Evolutionary conservation across 2,113 vertebrate genomes (phyloP), one percentile per base, ranked within the genome.

Genomic region (Scopus umbretta): DNA sequence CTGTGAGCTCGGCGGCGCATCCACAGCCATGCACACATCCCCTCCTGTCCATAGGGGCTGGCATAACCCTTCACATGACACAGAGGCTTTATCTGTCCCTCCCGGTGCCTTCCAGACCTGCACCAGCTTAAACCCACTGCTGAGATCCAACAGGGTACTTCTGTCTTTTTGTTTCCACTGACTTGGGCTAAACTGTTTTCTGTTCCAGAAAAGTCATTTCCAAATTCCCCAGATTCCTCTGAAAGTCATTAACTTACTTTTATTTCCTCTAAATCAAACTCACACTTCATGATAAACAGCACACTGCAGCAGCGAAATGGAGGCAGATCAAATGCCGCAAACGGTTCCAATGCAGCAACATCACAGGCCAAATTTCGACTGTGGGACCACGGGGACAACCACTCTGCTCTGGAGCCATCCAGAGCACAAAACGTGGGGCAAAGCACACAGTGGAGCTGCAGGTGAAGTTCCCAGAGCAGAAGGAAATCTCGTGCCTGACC

Each of bases 181-280:
- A 66, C 21, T 34, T 73, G 32, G 49, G 45, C 73, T 70, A 50
- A 89, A 56, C 30, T 19, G 22, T 42, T 97, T 96, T 95, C 95
- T 97, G 86, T 95, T 98, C 94, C 96, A 93, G 67, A 96, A 90
- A 52, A 21, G n/a, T 45, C 3, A 2, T 67, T 67, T 70, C 73
- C 80, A 74, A 58, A 66, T 92, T 94, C 94, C 71, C 27, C 81
- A 91, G 92, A 94, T 97, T 90, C 72, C 91, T 53, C 92, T 10
- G 13, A 75, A 80, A 42, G 36, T 38, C 12, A 0, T 36, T 30
- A 52, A 67, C 45, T 62, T 76, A 80, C 89, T 97, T 96, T 95
- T 96, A 61, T 96, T 98, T 98, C 95, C 97, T 95, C 90, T 91
- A 96, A 82, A 50, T 38, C 42, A 34, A 67, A 29, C 22, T 61